A percentile compares a stretch with the other conserved stretches of the same genome.
Conservation (phyloP, 2,888 invertebrate genomes). For the Papilio elwesi region DNA sequence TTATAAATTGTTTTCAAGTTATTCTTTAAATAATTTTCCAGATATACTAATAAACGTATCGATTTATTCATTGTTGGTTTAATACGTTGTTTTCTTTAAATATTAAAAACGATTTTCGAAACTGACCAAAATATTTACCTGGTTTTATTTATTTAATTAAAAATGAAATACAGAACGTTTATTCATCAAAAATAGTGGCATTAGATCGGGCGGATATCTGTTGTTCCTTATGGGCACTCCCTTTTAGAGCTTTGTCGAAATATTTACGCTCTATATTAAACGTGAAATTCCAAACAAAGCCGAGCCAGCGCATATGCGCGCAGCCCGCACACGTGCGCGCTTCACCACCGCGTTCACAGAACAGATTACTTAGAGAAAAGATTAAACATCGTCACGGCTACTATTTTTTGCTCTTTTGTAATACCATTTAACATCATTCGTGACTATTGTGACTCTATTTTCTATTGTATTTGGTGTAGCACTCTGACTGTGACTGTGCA, state of each 20-base stretch:
- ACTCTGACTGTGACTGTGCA: constrained; percentile 11
- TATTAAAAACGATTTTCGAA: background rate
- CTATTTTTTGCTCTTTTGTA: constrained; percentile 45
- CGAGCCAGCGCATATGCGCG: constrained; percentile 58
- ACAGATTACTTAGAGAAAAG: constrained; percentile 59
- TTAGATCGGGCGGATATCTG: constrained; percentile 59
- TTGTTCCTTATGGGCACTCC: constrained; percentile 70
- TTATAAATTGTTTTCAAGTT: constrained; percentile 24
- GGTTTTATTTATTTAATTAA: constrained; percentile 15
- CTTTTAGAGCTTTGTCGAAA: constrained; percentile 80
- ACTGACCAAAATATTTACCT: background rate
- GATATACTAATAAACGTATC: background rate
- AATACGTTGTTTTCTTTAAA: background rate
- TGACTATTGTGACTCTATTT: constrained; percentile 25
- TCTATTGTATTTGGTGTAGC: constrained; percentile 4
- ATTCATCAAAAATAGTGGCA: constrained; percentile 41
- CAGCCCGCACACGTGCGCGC: constrained; percentile 72
- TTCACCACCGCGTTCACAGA: constrained; percentile 47
- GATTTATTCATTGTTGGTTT: background rate
- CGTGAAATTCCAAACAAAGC: constrained; percentile 80
- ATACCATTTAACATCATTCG: constrained; percentile 32
- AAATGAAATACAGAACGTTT: constrained; percentile 17
- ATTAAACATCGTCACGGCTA: constrained; percentile 63
- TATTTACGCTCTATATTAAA: constrained; percentile 81
- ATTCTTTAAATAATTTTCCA: constrained; percentile 15